Percentiles rank a stretch among this genome's conserved stretches.
These are phyloP conservation scores for Anguilla megastoma DNA, from an alignment of 2,797 vertebrate genomes.

Conservation along the genomic window DNA sequence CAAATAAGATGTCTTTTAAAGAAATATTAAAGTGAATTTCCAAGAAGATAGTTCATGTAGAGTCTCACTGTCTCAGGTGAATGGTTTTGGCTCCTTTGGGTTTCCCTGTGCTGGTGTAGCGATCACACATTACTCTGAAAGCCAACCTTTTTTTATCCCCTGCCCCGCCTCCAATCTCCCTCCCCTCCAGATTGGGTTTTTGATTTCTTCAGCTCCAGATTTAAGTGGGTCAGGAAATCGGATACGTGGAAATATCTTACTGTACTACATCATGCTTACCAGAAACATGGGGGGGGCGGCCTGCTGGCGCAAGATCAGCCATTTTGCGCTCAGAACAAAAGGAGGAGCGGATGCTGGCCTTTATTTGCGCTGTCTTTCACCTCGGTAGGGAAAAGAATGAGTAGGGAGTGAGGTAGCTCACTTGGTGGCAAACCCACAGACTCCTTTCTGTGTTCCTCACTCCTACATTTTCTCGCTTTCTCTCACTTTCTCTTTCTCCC, in stretches of 20 bases:
- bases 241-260: constrained; percentile 57
- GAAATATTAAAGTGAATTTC: neutral
- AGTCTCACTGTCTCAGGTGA: neutral
- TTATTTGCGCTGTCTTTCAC: constrained; percentile 68
- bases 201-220: constrained; percentile 46
- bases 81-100: neutral
- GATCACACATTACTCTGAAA: neutral
- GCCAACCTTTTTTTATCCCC: neutral
- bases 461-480: neutral
- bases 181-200: constrained; percentile 36
- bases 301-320: constrained; percentile 54
- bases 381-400: constrained; percentile 52
- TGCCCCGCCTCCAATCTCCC: neutral
- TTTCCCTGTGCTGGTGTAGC: neutral
- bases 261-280: constrained; percentile 63
- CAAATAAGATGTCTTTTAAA: neutral
- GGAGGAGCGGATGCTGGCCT: constrained; percentile 69
- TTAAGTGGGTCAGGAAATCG: constrained; percentile 57
- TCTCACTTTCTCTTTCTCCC: neutral
- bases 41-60: neutral
- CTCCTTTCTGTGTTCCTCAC: neutral
- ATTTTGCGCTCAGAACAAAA: constrained; percentile 59
- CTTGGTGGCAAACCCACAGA: neutral
- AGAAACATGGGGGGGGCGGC: constrained; percentile 56
- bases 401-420: constrained; percentile 39